A percentile compares a stretch with the other conserved stretches of the same genome.
Evolutionary conservation across 2,113 vertebrate species (phyloP).

Genomic region (Dolichotis patagonum): DNA sequence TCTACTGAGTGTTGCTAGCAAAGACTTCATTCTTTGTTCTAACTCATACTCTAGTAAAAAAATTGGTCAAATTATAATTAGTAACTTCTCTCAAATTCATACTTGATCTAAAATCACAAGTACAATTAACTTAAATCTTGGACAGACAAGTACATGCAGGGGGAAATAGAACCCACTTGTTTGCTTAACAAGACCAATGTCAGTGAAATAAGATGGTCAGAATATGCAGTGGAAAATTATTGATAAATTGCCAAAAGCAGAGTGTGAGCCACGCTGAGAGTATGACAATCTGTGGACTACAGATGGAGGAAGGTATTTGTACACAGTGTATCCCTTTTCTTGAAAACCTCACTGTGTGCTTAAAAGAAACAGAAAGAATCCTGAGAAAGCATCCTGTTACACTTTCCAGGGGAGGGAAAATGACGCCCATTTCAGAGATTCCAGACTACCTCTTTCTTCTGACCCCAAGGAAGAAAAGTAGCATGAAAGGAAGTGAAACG

Average conservation of each 20-base stretch:
- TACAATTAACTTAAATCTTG: background rate
- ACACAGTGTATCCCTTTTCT: background rate
- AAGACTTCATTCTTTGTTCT: background rate
- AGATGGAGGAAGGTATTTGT: rapidly evolving
- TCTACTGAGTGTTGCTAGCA: background rate
- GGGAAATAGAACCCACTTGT: rapidly evolving
- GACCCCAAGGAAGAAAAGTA: background rate
- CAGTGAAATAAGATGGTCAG: background rate
- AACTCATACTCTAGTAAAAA: no score
- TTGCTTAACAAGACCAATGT: background rate
- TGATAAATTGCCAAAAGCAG: background rate
- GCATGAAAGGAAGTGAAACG: background rate
- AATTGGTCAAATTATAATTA: background rate
- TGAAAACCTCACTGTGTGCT: background rate
- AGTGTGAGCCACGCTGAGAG: background rate
- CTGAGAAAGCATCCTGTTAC: rapidly evolving
- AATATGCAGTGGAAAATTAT: background rate
- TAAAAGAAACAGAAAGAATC: background rate
- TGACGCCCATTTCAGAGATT: background rate
- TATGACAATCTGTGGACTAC: no score
- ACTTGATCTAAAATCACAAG: background rate
- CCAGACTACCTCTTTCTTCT: background rate
- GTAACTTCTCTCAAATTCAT: background rate
- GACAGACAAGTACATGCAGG: background rate
- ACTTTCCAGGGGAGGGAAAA: no score